A percentile compares a stretch with the other conserved stretches of the same genome.
Conservation (phyloP, 2,113 vertebrate genomes). For the Syngnathoides biaculeatus region DNA sequence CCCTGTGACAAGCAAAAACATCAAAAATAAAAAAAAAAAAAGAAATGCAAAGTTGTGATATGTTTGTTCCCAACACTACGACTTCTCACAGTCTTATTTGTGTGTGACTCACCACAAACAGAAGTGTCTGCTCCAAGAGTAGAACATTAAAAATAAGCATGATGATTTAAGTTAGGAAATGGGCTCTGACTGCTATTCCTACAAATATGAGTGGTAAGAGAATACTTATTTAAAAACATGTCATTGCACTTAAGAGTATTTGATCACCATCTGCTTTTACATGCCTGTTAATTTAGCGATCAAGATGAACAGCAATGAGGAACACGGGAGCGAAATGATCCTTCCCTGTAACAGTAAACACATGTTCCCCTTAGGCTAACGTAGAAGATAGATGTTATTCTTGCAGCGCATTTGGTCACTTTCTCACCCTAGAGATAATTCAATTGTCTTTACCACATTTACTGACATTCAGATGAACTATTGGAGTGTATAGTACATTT, state of each 20-base stretch:
- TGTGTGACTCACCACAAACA: not conserved
- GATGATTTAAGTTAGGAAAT: not conserved
- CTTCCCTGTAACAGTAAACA: not conserved
- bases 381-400: not conserved
- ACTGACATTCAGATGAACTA: slow-evolving; percentile 35
- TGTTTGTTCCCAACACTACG: not conserved
- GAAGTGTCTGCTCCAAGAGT: not conserved
- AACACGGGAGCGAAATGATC: slow-evolving; percentile 3
- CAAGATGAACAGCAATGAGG: slow-evolving; percentile 2
- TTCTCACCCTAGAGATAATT: slow-evolving; percentile 37
- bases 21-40: no score
- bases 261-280: not conserved
- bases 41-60: not conserved
- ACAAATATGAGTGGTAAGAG: not conserved
- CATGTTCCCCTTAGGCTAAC: slow-evolving; percentile 3
- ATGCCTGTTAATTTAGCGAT: not conserved
- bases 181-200: not conserved
- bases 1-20: not conserved
- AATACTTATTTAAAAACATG: not conserved
- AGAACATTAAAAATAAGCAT: not conserved
- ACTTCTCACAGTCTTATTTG: not conserved
- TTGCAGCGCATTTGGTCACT: slow-evolving; percentile 28
- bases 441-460: slow-evolving; percentile 50
- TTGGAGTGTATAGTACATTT: slow-evolving; percentile 42
- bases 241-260: not conserved